phyloP scores from a whole-genome alignment of 2,113 vertebrate genomes.

The human (Homo sapiens) region DNA sequence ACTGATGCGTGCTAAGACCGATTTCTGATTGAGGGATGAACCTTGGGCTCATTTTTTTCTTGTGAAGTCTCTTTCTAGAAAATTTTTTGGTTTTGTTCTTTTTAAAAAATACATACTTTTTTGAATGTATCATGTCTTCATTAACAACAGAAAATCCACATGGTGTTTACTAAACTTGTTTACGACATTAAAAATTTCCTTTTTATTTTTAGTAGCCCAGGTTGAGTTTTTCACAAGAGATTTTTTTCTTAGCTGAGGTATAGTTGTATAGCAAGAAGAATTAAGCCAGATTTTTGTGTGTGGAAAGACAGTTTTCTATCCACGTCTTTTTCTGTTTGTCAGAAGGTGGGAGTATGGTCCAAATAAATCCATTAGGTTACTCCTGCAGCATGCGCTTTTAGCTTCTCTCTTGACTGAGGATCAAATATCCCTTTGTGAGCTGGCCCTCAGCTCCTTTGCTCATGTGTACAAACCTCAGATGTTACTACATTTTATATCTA shows the following conservation, averaged over 20 bases:
- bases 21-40: constrained; percentile 25
- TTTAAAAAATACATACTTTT: not conserved
- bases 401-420: constrained; percentile 17
- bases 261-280: constrained; percentile 46
- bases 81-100: not conserved
- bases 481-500: constrained; percentile 53
- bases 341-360: not conserved
- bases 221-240: constrained; percentile 58
- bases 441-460: constrained; percentile 34
- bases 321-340: constrained; percentile 6
- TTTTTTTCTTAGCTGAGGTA: constrained; percentile 24
- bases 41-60: constrained; percentile 29
- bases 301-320: constrained; percentile 31
- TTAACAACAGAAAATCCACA: constrained; percentile 63
- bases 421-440: constrained; percentile 5
- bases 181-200: constrained; percentile 56
- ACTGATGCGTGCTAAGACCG: not conserved
- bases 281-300: constrained; percentile 51
- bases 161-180: constrained; percentile 70
- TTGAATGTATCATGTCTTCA: constrained; percentile 72
- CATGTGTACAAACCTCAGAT: constrained; percentile 44
- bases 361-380: not conserved
- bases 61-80: constrained; percentile 43
- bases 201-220: constrained; percentile 56
- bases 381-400: constrained; percentile 46